Conservation (phyloP, 23 tunicate species). For the Clavelina lepadiformis region DNA sequence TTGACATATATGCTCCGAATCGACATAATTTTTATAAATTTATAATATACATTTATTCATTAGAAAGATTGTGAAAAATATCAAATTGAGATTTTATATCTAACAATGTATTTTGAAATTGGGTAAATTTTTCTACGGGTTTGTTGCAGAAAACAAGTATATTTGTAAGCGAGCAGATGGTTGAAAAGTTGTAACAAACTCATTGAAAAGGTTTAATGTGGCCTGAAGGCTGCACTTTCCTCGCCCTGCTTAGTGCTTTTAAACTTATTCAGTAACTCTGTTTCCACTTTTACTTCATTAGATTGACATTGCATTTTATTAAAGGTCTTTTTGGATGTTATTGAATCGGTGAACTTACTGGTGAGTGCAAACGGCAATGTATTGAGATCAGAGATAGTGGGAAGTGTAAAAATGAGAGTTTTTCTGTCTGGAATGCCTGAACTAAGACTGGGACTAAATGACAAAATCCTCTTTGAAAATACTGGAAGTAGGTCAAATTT, state of each 20-base stretch:
- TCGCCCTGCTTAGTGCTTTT: too few relatives aligned
- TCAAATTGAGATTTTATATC: too few relatives aligned
- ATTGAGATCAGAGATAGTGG: slow-evolving; percentile 95
- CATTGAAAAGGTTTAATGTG: too few relatives aligned
- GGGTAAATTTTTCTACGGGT: too few relatives aligned
- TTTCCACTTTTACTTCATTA: too few relatives aligned
- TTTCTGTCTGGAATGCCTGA: slow-evolving; percentile 99
- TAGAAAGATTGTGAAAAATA: background rate
- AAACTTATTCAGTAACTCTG: too few relatives aligned
- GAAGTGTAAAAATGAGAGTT: slow-evolving; percentile 96
- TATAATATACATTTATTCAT: background rate
- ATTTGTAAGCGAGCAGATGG: too few relatives aligned
- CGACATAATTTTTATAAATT: too few relatives aligned
- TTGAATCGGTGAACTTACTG: slow-evolving; percentile 92
- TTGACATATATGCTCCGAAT: too few relatives aligned
- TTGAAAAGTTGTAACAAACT: background rate
- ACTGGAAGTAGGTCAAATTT: slow-evolving; percentile 77
- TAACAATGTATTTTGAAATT: too few relatives aligned
- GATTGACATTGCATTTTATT: background rate
- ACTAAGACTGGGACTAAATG: slow-evolving; percentile 86
- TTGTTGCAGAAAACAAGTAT: too few relatives aligned
- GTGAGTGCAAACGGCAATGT: slow-evolving; percentile 95
- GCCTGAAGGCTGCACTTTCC: too few relatives aligned
- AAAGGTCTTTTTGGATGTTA: slow-evolving; percentile 92
- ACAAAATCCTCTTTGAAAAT: slow-evolving; percentile 85